A percentile compares a stretch with the other conserved stretches of the same genome.
These are phyloP conservation scores for Beroe forskalii DNA, from an alignment of 37 sponge, comb jelly and placozoan species.

Conservation along the genomic window DNA sequence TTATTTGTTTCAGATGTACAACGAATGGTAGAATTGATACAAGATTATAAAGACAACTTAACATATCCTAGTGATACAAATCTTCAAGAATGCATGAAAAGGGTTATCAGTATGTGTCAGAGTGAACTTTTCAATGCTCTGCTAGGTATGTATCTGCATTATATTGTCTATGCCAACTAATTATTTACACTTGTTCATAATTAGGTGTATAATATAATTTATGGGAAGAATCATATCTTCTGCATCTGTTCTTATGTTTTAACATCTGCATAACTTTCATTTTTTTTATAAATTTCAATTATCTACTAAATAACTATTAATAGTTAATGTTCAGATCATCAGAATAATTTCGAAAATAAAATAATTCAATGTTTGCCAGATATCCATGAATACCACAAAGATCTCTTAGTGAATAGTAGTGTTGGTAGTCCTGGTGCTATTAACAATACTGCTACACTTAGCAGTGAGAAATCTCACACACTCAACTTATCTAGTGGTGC, in stretches of 20 bases:
- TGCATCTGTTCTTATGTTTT: too few relatives aligned
- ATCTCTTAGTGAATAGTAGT: conserved; percentile 20
- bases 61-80: conserved; percentile 67
- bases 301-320: too few relatives aligned
- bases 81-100: conserved; percentile 78
- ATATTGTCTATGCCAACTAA: too few relatives aligned
- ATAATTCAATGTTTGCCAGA: too few relatives aligned
- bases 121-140: conserved; percentile 92
- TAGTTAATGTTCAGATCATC: too few relatives aligned
- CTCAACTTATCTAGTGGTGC: conserved; percentile 5
- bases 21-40: conserved; percentile 27
- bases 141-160: conserved; percentile 84
- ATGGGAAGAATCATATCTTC: too few relatives aligned
- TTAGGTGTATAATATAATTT: too few relatives aligned
- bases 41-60: conserved; percentile 45
- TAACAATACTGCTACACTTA: neutral
- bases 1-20: conserved; percentile 22
- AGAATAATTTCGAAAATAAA: too few relatives aligned
- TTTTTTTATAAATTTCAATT: too few relatives aligned
- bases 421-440: neutral
- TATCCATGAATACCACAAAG: conserved; percentile 58
- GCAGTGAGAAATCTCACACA: neutral
- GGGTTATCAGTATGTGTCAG: conserved; percentile 87
- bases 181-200: too few relatives aligned
- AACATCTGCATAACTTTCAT: too few relatives aligned